Base-by-base conservation (phyloP, 2,113 vertebrate genomes). In the Galemys pyrenaicus region DNA sequence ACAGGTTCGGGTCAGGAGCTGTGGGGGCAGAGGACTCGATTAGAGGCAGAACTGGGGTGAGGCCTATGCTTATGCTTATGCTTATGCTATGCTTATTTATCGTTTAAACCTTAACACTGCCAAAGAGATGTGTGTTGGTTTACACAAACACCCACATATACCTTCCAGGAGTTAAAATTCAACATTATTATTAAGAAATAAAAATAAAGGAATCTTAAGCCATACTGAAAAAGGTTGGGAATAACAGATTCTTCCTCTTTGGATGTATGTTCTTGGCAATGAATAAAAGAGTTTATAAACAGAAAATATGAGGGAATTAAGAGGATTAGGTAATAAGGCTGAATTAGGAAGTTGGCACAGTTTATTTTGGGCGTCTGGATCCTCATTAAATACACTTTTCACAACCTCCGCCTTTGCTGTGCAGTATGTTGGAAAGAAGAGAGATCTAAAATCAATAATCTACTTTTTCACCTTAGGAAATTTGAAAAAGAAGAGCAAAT, bases 21-120 rank as follows among this genome's bases (percentile, higher is more conserved):
- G 9, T 7, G 10, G 17, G 22, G 46, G 44, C 32, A 28, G 56
- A 87, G 37, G 35, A 32, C 12, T 17, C 6, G 30, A 15, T 17
- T 8, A 64, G 90, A 75, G 39, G 22, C 58, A 71, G 7, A 17
- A 54, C 22, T 79, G 56, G 26, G 49, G 16, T 62, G 84, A 87
- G 28, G 32, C 22, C 20, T 0, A n/a, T n/a, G 2, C 60, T 16
- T 64, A 11, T n/a, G n/a, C n/a, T n/a, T n/a, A 2, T 2, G 46
- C 58, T 0, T 10, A 46, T 24, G 39, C 28, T 35, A 9, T 35
- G 30, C 84, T 87, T 81, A 28, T 68, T 90, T 74, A 70, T 58
- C 39, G 83, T 44, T 82, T 51, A 95, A 58, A 46, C 8, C 64
- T n/a, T 54, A 82, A 49, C 49, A n/a, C 30, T n/a, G 22, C 26